phyloP scores from a whole-genome alignment of 2,888 invertebrate species.

The Drosophila diplacantha region DNA sequence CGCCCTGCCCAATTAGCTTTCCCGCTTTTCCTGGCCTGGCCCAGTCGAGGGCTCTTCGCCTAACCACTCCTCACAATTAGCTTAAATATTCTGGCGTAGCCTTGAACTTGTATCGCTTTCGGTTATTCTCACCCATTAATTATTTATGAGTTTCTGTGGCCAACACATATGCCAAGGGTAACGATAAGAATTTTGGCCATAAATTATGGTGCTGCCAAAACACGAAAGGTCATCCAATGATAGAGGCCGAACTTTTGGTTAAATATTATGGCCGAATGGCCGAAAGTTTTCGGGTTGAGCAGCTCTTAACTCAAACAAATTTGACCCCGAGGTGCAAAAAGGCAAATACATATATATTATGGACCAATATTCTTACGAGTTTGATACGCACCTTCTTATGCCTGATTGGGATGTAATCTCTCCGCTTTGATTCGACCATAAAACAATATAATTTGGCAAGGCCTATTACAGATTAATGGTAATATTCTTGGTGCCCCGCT shows the following conservation, averaged over 20 bases:
- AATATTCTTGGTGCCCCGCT: neutral
- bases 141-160: constrained; percentile 50
- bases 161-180: constrained; percentile 45
- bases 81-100: constrained; percentile 9
- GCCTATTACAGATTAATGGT: neutral
- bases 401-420: neutral
- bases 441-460: neutral
- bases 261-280: constrained; percentile 26
- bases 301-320: constrained; percentile 10
- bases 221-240: constrained; percentile 38
- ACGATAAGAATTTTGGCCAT: constrained; percentile 62
- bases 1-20: constrained; percentile 5
- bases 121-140: constrained; percentile 51
- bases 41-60: neutral
- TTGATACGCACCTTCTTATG: neutral
- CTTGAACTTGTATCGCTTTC: constrained; percentile 34
- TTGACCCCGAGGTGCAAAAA: constrained; percentile 14
- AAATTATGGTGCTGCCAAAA: constrained; percentile 60
- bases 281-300: constrained; percentile 23
- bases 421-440: neutral
- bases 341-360: neutral
- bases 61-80: constrained; percentile 12
- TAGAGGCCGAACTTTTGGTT: constrained; percentile 43
- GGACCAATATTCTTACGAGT: constrained; percentile 1
- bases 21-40: constrained; percentile 2